phyloP scores from a whole-genome alignment of 23 tunicate species.

The Halocynthia roretzi region DNA sequence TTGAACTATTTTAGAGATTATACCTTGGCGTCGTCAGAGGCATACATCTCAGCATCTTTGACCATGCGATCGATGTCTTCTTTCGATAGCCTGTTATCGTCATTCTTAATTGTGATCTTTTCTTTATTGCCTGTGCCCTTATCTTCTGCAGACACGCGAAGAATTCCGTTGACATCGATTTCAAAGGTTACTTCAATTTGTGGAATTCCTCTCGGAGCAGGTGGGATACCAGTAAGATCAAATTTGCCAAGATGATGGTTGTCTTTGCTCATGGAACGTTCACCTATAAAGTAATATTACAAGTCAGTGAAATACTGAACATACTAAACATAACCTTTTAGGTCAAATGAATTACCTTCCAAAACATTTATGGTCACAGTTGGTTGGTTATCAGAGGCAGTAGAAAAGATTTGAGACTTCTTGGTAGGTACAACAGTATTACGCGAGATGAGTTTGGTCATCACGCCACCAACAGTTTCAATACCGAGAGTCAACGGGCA shows the following conservation, averaged over 20 bases:
- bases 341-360: constrained; percentile 44
- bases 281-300: constrained; percentile 43
- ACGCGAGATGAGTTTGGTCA: constrained; percentile 91
- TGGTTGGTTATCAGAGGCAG: constrained; percentile 97
- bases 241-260: constrained; percentile 96
- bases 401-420: constrained; percentile 95
- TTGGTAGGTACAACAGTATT: constrained; percentile 99
- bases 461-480: constrained; percentile 99
- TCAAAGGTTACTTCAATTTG: constrained; percentile 98
- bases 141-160: constrained; percentile 96
- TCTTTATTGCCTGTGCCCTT: constrained; percentile 98
- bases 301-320: not conserved
- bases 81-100: constrained; percentile 78
- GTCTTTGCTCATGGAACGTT: constrained; percentile 95
- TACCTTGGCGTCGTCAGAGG: constrained; percentile 89
- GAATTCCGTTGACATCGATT: constrained; percentile 96
- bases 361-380: constrained; percentile 95
- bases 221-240: constrained; percentile 96
- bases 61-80: constrained; percentile 98
- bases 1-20: not conserved
- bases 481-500: constrained; percentile 97
- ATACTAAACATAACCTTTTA: not conserved
- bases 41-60: constrained; percentile 93
- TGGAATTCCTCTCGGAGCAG: constrained; percentile 97
- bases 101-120: constrained; percentile 88